phyloP scores from a whole-genome alignment of 2,797 vertebrate genomes.

The Leptodactylus fallax region DNA sequence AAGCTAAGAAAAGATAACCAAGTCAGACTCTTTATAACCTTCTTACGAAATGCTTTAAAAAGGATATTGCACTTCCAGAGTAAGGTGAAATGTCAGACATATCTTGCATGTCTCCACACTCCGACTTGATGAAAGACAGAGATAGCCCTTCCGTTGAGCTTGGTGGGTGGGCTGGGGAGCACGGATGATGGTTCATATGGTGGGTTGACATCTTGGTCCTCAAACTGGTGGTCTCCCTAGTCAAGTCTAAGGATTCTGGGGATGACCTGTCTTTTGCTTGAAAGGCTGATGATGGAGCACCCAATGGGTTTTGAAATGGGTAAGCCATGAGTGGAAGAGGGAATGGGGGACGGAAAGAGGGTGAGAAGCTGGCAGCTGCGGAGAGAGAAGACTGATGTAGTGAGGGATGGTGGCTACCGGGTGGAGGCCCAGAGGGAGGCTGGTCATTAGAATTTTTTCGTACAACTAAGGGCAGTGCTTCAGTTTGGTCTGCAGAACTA shows the following conservation, averaged over 20 bases:
- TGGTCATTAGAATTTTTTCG: slow-evolving; percentile 93
- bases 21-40: background rate
- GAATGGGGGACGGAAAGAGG: slow-evolving; percentile 94
- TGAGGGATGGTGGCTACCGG: slow-evolving; percentile 87
- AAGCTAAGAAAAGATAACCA: background rate
- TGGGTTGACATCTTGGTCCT: slow-evolving; percentile 97
- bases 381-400: slow-evolving; percentile 95
- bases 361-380: slow-evolving; percentile 89
- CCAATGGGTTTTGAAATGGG: slow-evolving; percentile 93
- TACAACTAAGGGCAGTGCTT: slow-evolving; percentile 94
- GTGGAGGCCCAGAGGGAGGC: slow-evolving; percentile 85
- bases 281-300: slow-evolving; percentile 87
- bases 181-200: slow-evolving; percentile 93
- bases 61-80: slow-evolving; percentile 99
- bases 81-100: slow-evolving; percentile 98
- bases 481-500: slow-evolving; percentile 90
- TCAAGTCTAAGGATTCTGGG: slow-evolving; percentile 96
- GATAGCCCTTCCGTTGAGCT: slow-evolving; percentile 91
- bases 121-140: slow-evolving; percentile 95
- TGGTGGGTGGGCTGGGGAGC: slow-evolving; percentile 91
- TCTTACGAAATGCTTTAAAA: slow-evolving; percentile 69
- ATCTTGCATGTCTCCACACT: slow-evolving; percentile 96
- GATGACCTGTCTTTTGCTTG: slow-evolving; percentile 90
- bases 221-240: slow-evolving; percentile 93
- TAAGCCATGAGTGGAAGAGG: slow-evolving; percentile 95